Percentiles rank a stretch among this genome's conserved stretches.
phyloP scores from a whole-genome alignment of 2,888 invertebrate species.

The Euspilapteryx auroguttella region DNA sequence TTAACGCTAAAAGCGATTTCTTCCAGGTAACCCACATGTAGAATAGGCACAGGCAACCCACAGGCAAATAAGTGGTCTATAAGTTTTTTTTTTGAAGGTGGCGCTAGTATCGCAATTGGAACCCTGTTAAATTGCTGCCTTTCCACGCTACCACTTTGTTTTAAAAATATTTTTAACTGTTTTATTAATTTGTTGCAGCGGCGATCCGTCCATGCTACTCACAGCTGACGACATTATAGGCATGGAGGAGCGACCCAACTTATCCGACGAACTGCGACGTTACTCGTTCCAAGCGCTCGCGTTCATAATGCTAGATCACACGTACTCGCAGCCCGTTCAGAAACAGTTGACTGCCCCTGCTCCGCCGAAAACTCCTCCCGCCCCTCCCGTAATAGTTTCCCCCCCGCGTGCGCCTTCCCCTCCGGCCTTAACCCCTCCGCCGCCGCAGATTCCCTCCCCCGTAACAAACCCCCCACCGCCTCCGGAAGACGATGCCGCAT shows the following conservation, averaged over 20 bases:
- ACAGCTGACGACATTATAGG: constrained; percentile 54
- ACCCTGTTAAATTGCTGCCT: no score
- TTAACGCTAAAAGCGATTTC: no score
- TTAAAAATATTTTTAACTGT: no score
- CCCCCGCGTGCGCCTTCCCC: constrained; percentile 12
- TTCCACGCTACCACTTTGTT: no score
- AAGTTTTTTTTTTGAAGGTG: no score
- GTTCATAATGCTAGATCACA: constrained; percentile 51
- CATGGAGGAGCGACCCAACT: constrained; percentile 50
- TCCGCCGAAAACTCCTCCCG: no score
- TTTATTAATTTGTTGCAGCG: constrained; percentile 25
- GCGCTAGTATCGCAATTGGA: no score
- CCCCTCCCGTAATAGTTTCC: no score
- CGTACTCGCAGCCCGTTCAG: constrained; percentile 49
- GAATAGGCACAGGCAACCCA: no score
- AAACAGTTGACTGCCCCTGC: no score
- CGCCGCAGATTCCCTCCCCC: constrained; percentile 15
- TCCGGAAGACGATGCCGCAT: constrained; percentile 74
- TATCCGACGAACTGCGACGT: constrained; percentile 43
- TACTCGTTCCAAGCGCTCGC: constrained; percentile 50
- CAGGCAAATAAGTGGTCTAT: no score
- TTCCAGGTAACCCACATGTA: no score
- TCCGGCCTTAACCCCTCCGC: constrained; percentile 7
- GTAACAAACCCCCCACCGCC: constrained; percentile 20
- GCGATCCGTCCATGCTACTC: constrained; percentile 44